Evolutionary conservation across 2,113 vertebrate species (phyloP).

Genomic region (Microtus ochrogaster): DNA sequence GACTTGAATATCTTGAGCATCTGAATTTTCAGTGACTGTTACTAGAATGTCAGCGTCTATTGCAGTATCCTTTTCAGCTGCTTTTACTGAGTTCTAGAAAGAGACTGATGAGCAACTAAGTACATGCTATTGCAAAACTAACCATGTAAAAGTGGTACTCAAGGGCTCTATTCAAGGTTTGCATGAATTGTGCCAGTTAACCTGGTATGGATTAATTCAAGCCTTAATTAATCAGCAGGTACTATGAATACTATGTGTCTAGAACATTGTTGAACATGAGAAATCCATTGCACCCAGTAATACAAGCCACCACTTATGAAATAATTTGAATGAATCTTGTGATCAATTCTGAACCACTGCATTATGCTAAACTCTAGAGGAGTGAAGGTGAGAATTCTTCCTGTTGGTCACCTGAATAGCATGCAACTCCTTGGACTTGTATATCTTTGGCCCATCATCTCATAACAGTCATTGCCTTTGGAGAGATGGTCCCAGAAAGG

Average conservation of each 20-base stretch:
- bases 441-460: neutral
- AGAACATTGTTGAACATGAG: neutral
- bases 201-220: neutral
- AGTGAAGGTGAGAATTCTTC: neutral
- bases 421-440: neutral
- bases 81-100: constrained; percentile 17
- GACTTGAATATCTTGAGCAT: neutral
- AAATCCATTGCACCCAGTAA: neutral
- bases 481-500: neutral
- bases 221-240: constrained; percentile 49
- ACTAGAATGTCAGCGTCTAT: neutral
- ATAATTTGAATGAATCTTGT: constrained; percentile 19
- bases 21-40: constrained; percentile 5
- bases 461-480: neutral
- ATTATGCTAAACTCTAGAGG: neutral
- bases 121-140: constrained; percentile 18
- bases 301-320: constrained; percentile 24
- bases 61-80: neutral
- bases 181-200: neutral
- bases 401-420: neutral
- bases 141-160: neutral
- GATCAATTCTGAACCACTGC: neutral
- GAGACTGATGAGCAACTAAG: constrained; percentile 39
- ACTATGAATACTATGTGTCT: constrained; percentile 66
- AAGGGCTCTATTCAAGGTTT: neutral